Evolutionary conservation across 2,888 invertebrate species (phyloP).

Genomic region (Andricus quercusramuli): DNA sequence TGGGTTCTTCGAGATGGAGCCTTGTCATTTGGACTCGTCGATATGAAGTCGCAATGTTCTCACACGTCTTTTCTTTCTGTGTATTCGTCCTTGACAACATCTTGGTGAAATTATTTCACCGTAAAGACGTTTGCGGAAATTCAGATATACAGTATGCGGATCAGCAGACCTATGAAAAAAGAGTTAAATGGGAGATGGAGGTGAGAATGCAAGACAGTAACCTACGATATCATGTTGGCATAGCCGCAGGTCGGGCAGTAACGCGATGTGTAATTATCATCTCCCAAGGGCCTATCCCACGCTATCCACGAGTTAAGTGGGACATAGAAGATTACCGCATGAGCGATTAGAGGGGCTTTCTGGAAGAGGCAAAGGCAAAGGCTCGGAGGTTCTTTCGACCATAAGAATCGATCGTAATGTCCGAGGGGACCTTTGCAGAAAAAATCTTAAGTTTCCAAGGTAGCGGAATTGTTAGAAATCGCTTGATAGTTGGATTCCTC

Average conservation of each 20-base stretch:
- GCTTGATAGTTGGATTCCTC: conserved; percentile 19
- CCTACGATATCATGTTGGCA: conserved; percentile 53
- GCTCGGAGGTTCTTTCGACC: conserved; percentile 43
- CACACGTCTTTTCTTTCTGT: too few species aligned
- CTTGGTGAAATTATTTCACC: not conserved
- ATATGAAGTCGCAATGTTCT: too few species aligned
- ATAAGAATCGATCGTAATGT: conserved; percentile 46
- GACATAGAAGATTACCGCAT: conserved; percentile 69
- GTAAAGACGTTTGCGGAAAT: not conserved
- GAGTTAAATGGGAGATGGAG: conserved; percentile 12
- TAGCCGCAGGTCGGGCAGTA: conserved; percentile 52
- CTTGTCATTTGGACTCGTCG: too few species aligned
- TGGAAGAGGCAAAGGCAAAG: conserved; percentile 48
- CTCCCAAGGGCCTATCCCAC: conserved; percentile 75
- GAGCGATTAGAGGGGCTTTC: conserved; percentile 63
- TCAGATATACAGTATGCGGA: not conserved
- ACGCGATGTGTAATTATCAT: conserved; percentile 73
- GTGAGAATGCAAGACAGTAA: conserved; percentile 54
- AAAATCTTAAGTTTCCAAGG: conserved; percentile 37
- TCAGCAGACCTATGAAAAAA: not conserved
- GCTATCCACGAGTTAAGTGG: conserved; percentile 69
- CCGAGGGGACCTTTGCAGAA: conserved; percentile 37
- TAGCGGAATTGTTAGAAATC: conserved; percentile 31
- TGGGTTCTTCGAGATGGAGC: too few species aligned
- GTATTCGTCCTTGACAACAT: too few species aligned